Conservation (phyloP, 2,888 invertebrate species). For the Pristionchus fissidentatus region DNA sequence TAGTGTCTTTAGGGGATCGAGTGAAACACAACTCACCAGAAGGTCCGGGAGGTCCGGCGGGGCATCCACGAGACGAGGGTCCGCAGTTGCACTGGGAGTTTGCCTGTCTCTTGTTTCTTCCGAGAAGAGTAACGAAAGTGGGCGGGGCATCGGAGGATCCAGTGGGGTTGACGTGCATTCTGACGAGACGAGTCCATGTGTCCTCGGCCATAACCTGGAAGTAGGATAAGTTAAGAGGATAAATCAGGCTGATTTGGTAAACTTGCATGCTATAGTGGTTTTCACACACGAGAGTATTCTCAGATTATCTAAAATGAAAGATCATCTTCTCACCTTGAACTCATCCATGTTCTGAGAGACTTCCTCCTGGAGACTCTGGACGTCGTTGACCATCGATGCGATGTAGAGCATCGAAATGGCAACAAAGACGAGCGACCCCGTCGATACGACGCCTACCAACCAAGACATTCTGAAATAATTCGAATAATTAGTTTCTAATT, state of each 20-base stretch:
- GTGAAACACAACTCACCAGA: too few species aligned
- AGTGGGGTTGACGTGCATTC: conserved; percentile 46
- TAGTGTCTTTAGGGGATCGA: too few species aligned
- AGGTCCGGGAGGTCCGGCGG: conserved; percentile 47
- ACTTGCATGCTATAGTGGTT: too few species aligned
- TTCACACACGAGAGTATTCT: too few species aligned
- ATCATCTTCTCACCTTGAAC: conserved; percentile 30
- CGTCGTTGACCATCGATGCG: conserved; percentile 37
- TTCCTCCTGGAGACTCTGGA: conserved; percentile 38
- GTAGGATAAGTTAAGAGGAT: too few species aligned
- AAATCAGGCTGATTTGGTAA: not conserved
- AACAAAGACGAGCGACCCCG: conserved; percentile 33
- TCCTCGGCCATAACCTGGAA: conserved; percentile 42
- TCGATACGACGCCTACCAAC: conserved; percentile 35
- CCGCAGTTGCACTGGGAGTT: conserved; percentile 49
- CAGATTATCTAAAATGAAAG: not conserved
- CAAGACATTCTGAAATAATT: too few species aligned
- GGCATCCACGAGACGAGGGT: conserved; percentile 47
- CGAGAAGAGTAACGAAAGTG: conserved; percentile 48
- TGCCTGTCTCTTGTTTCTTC: conserved; percentile 46
- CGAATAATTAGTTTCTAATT: too few species aligned
- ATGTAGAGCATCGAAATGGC: conserved; percentile 41
- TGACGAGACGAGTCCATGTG: conserved; percentile 44
- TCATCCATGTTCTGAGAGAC: conserved; percentile 28
- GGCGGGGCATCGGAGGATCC: conserved; percentile 47